A percentile compares a stretch with the other conserved stretches of the same genome.
Conservation (phyloP, 2,888 invertebrate genomes). For the Polymixis lichenea region DNA sequence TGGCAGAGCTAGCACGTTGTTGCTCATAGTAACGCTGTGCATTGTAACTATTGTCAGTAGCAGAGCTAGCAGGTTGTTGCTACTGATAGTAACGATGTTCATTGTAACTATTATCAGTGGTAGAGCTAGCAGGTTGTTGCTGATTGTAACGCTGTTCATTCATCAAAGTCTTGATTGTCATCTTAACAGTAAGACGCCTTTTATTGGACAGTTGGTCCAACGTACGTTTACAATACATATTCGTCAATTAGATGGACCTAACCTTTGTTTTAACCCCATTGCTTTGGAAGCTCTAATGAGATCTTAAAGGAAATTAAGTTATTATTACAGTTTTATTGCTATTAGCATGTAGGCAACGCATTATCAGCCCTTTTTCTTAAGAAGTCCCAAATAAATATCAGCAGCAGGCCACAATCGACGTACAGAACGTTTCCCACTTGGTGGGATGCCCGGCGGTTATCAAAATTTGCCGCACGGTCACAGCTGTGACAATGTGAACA, state of each 20-base stretch:
- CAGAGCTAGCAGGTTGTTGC: too few species aligned
- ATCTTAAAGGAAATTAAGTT: neutral
- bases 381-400: neutral
- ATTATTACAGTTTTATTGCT: neutral
- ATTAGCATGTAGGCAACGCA: neutral
- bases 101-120: neutral
- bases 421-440: neutral
- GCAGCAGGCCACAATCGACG: neutral
- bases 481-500: neutral
- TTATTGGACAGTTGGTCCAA: too few species aligned
- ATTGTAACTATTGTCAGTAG: too few species aligned
- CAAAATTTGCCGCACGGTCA: neutral
- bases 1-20: too few species aligned
- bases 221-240: neutral
- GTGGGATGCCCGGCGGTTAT: neutral
- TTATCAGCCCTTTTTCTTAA: neutral
- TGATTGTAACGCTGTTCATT: neutral
- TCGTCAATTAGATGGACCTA: neutral
- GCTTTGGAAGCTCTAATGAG: neutral
- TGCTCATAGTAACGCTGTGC: too few species aligned
- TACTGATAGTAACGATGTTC: too few species aligned
- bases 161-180: neutral
- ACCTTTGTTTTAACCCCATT: neutral
- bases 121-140: neutral
- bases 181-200: neutral